Evolutionary conservation across 2,113 vertebrate species (phyloP).

Genomic region (Microcebus ravelobensis): DNA sequence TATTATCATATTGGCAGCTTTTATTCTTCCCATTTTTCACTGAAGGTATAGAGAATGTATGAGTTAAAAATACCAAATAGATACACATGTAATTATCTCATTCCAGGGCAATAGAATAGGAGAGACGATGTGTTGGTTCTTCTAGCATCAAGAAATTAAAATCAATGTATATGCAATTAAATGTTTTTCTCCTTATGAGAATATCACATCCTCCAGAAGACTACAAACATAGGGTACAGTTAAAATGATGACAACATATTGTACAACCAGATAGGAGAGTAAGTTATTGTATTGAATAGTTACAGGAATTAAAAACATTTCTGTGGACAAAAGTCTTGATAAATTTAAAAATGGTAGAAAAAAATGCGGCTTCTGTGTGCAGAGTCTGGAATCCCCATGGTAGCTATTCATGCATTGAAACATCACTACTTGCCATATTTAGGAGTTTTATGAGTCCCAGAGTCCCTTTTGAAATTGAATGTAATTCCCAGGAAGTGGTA

Average conservation of each 20-base stretch:
- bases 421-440: not conserved
- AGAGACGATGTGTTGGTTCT: not conserved
- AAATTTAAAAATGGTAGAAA: not conserved
- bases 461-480: slow-evolving; percentile 25
- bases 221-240: accelerated
- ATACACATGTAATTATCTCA: not conserved
- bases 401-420: not conserved
- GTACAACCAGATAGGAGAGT: not conserved
- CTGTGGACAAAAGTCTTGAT: slow-evolving; percentile 25
- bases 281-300: not conserved
- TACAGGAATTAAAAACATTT: not conserved
- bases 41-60: not conserved
- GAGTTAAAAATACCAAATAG: not conserved
- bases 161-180: not conserved
- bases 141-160: not conserved
- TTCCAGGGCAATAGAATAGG: not conserved
- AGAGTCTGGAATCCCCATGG: not conserved
- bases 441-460: slow-evolving; percentile 24
- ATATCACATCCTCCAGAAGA: not conserved
- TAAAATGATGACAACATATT: not conserved
- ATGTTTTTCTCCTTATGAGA: not conserved
- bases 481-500: not conserved
- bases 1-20: not conserved
- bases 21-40: not conserved
- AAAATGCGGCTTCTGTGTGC: not conserved